Conservation (phyloP, 2,888 invertebrate genomes). For the Oligia strigilis region DNA sequence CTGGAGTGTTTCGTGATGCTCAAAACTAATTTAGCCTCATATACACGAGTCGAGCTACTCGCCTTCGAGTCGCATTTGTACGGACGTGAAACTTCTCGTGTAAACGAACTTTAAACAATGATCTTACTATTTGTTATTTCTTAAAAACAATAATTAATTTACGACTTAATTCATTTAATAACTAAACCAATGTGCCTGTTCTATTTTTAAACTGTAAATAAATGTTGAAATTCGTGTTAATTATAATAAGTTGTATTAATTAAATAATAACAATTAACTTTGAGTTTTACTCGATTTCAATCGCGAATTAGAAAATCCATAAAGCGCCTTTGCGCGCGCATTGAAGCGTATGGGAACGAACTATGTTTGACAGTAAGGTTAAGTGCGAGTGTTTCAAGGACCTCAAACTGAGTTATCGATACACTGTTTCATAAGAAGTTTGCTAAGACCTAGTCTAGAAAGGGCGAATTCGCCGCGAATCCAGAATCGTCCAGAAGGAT, state of each 20-base stretch:
- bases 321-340: no score
- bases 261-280: conserved; percentile 2
- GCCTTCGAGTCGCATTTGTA: neutral
- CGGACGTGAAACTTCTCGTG: neutral
- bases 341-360: neutral
- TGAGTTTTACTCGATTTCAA: neutral
- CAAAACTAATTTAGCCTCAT: neutral
- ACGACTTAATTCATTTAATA: conserved; percentile 14
- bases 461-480: no score
- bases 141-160: neutral
- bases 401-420: neutral
- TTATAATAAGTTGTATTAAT: conserved; percentile 17
- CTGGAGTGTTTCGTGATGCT: neutral
- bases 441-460: no score
- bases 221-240: conserved; percentile 25
- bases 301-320: neutral
- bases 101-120: neutral
- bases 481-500: no score
- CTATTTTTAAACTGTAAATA: conserved; percentile 55
- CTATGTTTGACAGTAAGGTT: neutral
- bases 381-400: neutral
- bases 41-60: neutral
- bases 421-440: neutral
- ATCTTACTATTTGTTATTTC: neutral
- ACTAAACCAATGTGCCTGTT: conserved; percentile 41